Evolutionary conservation across 2,113 vertebrate genomes (phyloP).

Genomic region (Talpa occidentalis): DNA sequence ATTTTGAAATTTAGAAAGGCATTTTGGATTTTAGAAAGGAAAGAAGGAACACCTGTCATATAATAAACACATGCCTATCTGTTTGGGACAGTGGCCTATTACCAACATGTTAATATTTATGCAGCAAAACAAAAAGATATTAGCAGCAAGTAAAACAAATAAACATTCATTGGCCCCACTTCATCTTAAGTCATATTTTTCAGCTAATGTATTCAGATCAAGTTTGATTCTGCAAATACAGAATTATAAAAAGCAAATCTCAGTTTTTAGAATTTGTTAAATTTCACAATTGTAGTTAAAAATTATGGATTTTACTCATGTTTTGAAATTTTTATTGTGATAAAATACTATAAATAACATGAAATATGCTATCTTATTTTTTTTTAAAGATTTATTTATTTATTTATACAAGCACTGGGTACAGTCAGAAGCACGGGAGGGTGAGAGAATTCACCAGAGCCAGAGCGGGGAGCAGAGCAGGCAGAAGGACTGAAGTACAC

Average conservation of each 20-base stretch:
- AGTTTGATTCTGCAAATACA: not conserved
- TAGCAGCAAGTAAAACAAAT: not conserved
- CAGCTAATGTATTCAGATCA: not conserved
- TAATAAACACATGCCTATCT: not conserved
- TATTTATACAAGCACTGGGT: too few species aligned
- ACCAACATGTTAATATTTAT: not conserved
- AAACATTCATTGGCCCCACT: not conserved
- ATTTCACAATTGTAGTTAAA: not conserved
- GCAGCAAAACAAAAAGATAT: not conserved
- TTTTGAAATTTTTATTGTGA: not conserved
- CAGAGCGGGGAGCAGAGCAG: too few species aligned
- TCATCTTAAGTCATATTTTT: not conserved
- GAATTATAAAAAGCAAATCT: not conserved
- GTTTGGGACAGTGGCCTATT: not conserved
- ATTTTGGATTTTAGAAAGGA: not conserved
- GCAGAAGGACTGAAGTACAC: too few species aligned
- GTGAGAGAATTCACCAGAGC: too few species aligned
- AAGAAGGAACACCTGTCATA: not conserved
- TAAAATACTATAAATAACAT: not conserved
- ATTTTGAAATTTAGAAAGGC: not conserved
- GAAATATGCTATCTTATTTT: not conserved
- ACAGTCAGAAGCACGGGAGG: too few species aligned
- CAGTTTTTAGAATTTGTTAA: not conserved
- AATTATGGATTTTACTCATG: not conserved
- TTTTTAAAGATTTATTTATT: too few species aligned